Evolutionary conservation across 2,113 vertebrate species (phyloP), one percentile per base, ranked within the genome.

Genomic region (Thermophis baileyi): DNA sequence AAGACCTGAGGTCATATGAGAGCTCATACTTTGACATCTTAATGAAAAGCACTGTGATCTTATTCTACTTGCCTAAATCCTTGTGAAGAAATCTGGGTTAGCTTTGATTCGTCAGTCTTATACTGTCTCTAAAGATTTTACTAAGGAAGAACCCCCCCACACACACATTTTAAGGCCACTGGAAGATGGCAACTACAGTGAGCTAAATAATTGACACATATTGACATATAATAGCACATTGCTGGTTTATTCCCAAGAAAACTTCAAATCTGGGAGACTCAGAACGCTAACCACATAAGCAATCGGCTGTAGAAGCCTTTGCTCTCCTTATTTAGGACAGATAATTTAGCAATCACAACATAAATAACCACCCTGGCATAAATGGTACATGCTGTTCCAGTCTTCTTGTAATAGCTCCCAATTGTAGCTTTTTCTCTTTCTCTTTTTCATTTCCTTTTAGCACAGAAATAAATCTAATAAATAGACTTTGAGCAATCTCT

Each of bases 391-490:
- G 16, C 93, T 89, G 93, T 92, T 90, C 24, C 35, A 89, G 88
- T 91, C 91, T 93, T 95, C 30, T 3, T 60, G 0, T 94, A 85
- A 60, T 35, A 90, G 69, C 60, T 91, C 27, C 0, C 0, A 50
- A 16, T 14, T 63, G 27, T 44, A 6, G 10, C 1, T 0, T 95
- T 95, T 93, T 40, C 2, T 92, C 49, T 0, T 89, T 94, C 51
- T 91, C 60, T 24, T 55, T 91, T 89, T 47, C 91, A 92, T 95
- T 96, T 95, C 6, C 96, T 94, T 94, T 9, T 40, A 93, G 30
- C 0, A 92, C 50, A 90, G 95, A 96, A 96, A 94, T 27, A 54
- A 96, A 94, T 92, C 91, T n/a, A 54, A 14, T 90, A 49, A 93
- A 93, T 40, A 81, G 12, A 88, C 25, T 94, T 93, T 89, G 96